Evolutionary conservation across 2,113 vertebrate genomes (phyloP).

Genomic region (Cavia porcellus): DNA sequence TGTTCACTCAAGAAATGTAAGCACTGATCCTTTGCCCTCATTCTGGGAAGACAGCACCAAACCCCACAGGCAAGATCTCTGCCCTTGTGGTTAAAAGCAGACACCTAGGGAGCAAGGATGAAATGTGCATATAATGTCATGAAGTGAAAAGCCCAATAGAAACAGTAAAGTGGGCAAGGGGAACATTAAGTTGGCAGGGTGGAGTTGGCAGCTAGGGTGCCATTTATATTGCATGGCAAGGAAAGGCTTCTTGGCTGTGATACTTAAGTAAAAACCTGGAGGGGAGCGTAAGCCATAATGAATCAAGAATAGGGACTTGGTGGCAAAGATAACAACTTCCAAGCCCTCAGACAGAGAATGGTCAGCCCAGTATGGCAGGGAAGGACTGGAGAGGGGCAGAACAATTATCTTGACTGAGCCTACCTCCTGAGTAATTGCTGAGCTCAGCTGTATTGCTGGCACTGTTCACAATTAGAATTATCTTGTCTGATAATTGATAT

Average conservation of each 20-base stretch:
- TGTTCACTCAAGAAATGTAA: neutral
- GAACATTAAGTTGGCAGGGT: neutral
- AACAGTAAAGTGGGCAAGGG: neutral
- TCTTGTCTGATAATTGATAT: neutral
- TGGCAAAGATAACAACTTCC: neutral
- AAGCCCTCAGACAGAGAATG: neutral
- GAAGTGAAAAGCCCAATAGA: neutral
- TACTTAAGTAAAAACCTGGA: no score
- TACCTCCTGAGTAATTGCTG: neutral
- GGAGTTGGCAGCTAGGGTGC: neutral
- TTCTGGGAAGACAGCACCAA: no score
- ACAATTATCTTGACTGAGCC: neutral
- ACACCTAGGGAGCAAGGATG: neutral
- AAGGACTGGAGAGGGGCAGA: rapidly evolving
- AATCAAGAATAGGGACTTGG: neutral
- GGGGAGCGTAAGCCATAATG: neutral
- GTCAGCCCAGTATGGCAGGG: neutral
- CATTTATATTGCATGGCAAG: rapidly evolving
- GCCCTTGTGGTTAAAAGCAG: neutral
- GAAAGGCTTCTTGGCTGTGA: neutral
- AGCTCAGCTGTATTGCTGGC: neutral
- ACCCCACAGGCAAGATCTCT: neutral
- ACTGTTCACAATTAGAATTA: neutral
- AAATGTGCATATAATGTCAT: no score
- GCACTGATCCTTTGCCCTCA: neutral